Percentiles rank a stretch among this genome's conserved stretches.
phyloP scores from a whole-genome alignment of 2,888 invertebrate genomes.

The Dryadula phaetusa region DNA sequence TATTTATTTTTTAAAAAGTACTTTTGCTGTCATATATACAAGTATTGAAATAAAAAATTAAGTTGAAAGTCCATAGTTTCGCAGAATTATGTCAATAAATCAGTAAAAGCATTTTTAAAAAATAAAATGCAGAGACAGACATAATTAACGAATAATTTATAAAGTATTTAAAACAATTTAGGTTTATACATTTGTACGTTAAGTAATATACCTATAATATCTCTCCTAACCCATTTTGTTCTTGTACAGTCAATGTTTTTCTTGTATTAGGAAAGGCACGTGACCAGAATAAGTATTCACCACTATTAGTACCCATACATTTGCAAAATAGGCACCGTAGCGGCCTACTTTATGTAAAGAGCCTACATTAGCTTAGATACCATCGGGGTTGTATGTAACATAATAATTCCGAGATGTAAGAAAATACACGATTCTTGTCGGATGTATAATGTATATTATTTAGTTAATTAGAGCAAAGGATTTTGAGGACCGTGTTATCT shows the following conservation, averaged over 20 bases:
- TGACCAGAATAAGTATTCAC: constrained; percentile 60
- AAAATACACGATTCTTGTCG: background rate
- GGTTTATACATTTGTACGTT: constrained; percentile 1
- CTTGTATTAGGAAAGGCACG: constrained; percentile 70
- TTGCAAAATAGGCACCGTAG: constrained; percentile 45
- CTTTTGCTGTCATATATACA: too few relatives aligned
- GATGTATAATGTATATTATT: constrained; percentile 1
- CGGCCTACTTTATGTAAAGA: constrained; percentile 46
- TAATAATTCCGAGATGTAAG: constrained; percentile 37
- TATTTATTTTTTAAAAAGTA: too few relatives aligned
- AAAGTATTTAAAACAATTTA: background rate
- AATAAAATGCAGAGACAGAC: too few relatives aligned
- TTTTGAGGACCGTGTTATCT: background rate
- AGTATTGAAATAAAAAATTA: too few relatives aligned
- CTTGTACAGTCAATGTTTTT: constrained; percentile 72
- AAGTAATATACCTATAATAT: constrained; percentile 54
- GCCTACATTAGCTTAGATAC: constrained; percentile 44
- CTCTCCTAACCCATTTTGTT: constrained; percentile 63
- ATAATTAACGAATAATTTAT: too few relatives aligned
- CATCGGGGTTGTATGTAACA: constrained; percentile 41
- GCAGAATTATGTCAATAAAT: too few relatives aligned
- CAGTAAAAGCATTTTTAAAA: too few relatives aligned
- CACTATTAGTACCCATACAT: constrained; percentile 47
- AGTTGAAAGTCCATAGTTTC: too few relatives aligned
- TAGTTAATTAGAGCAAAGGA: constrained; percentile 2